Base-by-base conservation (phyloP, 2,113 vertebrate species). In the human region DNA sequence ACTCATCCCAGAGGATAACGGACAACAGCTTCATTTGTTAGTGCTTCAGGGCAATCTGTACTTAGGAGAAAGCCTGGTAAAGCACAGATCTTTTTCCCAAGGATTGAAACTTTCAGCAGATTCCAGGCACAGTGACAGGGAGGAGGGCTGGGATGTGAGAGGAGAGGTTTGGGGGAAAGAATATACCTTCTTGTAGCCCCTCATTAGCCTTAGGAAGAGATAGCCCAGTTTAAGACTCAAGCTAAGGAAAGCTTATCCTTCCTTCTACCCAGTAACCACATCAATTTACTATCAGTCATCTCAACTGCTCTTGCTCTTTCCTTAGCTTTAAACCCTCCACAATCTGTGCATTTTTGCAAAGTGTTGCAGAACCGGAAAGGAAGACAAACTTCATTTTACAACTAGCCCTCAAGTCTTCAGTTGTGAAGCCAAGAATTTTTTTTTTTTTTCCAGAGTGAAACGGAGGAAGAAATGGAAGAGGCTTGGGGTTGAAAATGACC, bases 281-380 rank as follows among this genome's bases (percentile, higher is more conserved):
- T 55, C 35, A 59, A 43, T 61, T 59, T 70, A 92, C 66, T 27
- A 22, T 57, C 30, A n/a, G 27, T 59, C 43, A 55, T n/a, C 50
- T 96, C 84, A n/a, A 5, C 57, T 55, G 8, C 55, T 90, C 48
- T 64, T 45, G 38, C 14, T 57, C 32, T 75, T 38, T 59, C 73
- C 64, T 87, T 64, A 48, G 30, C 16, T 61, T 48, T 48, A 70
- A 87, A 45, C 16, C 43, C 35, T 81, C 35, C 23, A 23, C 1
- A 38, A 32, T 3, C 45, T 73, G 80, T 40, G 94, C n/a, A 79
- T 20, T 91, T 97, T 86, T 91, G 52, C 81, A 73, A 72, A 75
- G 55, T 80, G 79, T 5, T 59, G 16, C 35, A 79, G 40, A 92
- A 50, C 50, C 7, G 23, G 38, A 85, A 70, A 93, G 79, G 55